Evolutionary conservation across 2,888 invertebrate genomes (phyloP).

Genomic region (Graphium colonna): DNA sequence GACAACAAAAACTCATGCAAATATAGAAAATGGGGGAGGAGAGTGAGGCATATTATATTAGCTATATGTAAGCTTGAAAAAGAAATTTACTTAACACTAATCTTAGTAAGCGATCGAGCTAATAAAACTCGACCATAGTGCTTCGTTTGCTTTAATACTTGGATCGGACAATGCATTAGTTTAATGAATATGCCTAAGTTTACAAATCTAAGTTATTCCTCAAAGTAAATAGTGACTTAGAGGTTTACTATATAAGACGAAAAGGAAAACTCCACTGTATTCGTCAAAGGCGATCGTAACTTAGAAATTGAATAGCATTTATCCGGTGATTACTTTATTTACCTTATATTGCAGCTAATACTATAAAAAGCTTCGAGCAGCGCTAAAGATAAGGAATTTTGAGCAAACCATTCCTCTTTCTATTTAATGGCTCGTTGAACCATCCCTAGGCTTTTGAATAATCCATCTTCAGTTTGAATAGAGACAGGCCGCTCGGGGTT

Average conservation of each 20-base stretch:
- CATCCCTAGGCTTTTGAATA: constrained; percentile 12
- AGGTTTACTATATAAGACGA: constrained; percentile 46
- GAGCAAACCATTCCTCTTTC: constrained; percentile 4
- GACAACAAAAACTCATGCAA: too few relatives aligned
- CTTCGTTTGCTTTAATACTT: constrained; percentile 73
- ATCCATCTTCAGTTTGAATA: constrained; percentile 19
- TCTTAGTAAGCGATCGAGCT: constrained; percentile 11
- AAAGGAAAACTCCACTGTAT: constrained; percentile 45
- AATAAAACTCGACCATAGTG: constrained; percentile 47
- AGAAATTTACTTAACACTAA: not conserved
- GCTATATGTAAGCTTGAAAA: too few relatives aligned
- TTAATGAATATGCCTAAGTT: constrained; percentile 70
- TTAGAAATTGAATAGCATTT: not conserved
- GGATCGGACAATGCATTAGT: constrained; percentile 76
- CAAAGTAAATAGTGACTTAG: constrained; percentile 70
- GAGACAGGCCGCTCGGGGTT: constrained; percentile 14
- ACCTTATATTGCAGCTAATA: not conserved
- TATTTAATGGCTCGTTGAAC: constrained; percentile 10
- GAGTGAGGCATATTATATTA: too few relatives aligned
- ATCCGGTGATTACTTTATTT: not conserved
- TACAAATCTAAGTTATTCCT: constrained; percentile 63
- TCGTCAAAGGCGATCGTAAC: not conserved
- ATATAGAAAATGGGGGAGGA: too few relatives aligned
- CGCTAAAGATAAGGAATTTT: constrained; percentile 1
- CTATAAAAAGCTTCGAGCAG: not conserved